These are phyloP conservation scores for Rosalia funebris DNA, from an alignment of 2,888 invertebrate species.

Conservation along the genomic window DNA sequence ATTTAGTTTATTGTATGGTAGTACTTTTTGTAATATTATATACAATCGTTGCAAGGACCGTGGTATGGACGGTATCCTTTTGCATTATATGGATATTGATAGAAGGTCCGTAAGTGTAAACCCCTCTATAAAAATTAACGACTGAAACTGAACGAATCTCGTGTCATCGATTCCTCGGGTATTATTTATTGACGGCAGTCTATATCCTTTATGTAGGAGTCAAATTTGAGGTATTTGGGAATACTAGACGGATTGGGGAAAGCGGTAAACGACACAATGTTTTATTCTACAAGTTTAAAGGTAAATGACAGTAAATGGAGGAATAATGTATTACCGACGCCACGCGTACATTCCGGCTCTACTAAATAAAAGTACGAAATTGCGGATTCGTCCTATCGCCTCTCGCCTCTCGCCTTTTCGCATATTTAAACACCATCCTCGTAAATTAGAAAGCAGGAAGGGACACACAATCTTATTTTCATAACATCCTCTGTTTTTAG, in stretches of 20 bases:
- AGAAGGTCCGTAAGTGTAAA: not conserved
- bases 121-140: not conserved
- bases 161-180: no score
- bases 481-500: slow-evolving; percentile 24
- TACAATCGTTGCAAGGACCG: no score
- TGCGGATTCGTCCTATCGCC: slow-evolving; percentile 3
- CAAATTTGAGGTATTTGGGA: not conserved
- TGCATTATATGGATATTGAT: not conserved
- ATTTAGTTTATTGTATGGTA: no score
- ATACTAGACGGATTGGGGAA: not conserved
- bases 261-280: not conserved
- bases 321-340: slow-evolving; percentile 8
- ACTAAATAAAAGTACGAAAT: slow-evolving; percentile 21
- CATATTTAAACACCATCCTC: slow-evolving; percentile 27
- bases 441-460: slow-evolving; percentile 28
- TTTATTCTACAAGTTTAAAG: not conserved
- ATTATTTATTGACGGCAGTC: not conserved
- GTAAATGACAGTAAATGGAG: not conserved
- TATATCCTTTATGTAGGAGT: not conserved
- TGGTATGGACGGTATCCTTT: no score
- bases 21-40: no score
- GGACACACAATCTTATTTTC: slow-evolving; percentile 27
- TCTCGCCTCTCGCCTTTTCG: slow-evolving; percentile 24
- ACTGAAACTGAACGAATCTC: no score
- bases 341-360: not conserved